These are phyloP conservation scores for Catagonus wagneri DNA, from an alignment of 2,113 vertebrate species.

Conservation along the genomic window DNA sequence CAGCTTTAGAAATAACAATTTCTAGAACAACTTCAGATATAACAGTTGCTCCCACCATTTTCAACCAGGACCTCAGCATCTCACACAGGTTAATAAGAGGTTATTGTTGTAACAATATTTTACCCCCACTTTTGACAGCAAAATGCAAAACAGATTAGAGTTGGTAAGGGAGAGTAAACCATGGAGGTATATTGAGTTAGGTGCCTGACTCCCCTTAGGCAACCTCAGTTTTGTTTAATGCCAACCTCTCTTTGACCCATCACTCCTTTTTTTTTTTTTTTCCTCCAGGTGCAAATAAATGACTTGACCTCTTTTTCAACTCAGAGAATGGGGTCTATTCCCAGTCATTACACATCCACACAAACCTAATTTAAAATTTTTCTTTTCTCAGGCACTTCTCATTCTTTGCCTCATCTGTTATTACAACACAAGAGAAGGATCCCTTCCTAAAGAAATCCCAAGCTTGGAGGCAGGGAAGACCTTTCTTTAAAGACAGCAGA, in stretches of 20 bases:
- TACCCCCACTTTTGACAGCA: conserved; percentile 10
- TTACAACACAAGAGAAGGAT: not conserved
- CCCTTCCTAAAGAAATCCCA: not conserved
- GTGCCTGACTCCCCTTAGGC: not conserved
- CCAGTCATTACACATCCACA: not conserved
- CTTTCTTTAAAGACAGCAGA: not conserved
- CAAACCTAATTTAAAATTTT: not conserved
- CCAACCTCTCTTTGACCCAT: not conserved
- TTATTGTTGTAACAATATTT: conserved; percentile 20
- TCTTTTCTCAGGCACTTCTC: not conserved
- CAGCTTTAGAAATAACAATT: not conserved
- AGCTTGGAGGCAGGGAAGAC: not conserved
- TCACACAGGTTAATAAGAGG: conserved; percentile 12
- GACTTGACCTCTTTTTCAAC: not conserved
- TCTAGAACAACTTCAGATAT: not conserved
- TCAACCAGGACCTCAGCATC: not conserved
- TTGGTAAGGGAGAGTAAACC: not conserved
- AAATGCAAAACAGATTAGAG: not conserved
- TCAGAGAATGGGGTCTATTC: not conserved
- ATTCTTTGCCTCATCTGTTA: not conserved
- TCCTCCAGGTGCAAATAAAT: not conserved
- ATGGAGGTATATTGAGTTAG: not conserved
- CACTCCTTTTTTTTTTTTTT: not conserved
- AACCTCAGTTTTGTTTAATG: not conserved
- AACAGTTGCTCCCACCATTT: conserved; percentile 1